Evolutionary conservation across 1,140 invertebrate species (phyloP).

Genomic region (Contarinia nasturtii): DNA sequence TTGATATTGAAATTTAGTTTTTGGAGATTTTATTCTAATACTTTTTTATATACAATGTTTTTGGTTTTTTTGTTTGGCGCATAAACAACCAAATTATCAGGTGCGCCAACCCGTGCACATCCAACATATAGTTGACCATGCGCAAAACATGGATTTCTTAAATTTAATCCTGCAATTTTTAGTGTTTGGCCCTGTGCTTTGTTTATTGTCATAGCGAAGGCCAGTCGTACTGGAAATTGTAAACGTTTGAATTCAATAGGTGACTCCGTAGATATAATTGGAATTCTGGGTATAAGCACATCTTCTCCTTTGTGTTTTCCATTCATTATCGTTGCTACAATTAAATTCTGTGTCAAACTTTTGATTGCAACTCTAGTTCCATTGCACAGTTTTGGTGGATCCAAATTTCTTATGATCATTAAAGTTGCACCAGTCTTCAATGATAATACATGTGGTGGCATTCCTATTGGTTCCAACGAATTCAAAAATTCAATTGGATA

Average conservation of each 20-base stretch:
- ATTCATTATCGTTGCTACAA: conserved; percentile 26
- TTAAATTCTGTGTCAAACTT: conserved; percentile 21
- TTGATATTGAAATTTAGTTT: no score
- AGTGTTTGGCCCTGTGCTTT: conserved; percentile 31
- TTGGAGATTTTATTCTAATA: no score
- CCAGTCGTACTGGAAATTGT: conserved; percentile 24
- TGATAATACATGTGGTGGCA: conserved; percentile 21
- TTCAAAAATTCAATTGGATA: conserved; percentile 26
- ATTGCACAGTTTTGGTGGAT: conserved; percentile 26
- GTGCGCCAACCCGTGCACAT: conserved; percentile 10
- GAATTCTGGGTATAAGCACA: conserved; percentile 24
- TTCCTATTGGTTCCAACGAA: conserved; percentile 19
- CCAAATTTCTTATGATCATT: conserved; percentile 20
- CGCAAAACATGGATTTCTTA: conserved; percentile 20
- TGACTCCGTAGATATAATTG: conserved; percentile 24
- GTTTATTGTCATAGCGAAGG: conserved; percentile 32
- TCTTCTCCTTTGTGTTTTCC: conserved; percentile 24
- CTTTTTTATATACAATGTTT: no score
- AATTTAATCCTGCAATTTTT: conserved; percentile 19
- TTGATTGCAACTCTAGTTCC: conserved; percentile 23
- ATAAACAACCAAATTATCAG: conserved; percentile 10
- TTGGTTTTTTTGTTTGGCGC: conserved; percentile 8
- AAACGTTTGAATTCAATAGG: conserved; percentile 25
- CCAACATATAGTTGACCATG: conserved; percentile 27
- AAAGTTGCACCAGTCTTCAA: conserved; percentile 24